These are phyloP conservation scores for Pygoscelis antarcticus DNA, from an alignment of 2,113 vertebrate genomes.

Conservation along the genomic window DNA sequence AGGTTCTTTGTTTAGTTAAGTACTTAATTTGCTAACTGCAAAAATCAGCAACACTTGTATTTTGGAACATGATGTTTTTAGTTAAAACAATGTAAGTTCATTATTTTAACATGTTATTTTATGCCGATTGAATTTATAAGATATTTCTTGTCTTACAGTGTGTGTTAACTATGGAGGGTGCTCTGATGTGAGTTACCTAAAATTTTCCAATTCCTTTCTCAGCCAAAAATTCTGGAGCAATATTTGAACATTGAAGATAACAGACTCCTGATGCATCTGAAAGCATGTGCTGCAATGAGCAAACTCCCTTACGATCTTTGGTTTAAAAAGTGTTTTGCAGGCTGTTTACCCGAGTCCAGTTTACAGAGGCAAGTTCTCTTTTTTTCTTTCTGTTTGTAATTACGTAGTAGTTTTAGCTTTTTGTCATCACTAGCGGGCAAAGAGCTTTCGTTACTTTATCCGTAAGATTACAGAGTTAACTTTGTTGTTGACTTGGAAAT, in stretches of 20 bases:
- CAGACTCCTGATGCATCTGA: conserved; percentile 86
- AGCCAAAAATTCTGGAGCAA: conserved; percentile 95
- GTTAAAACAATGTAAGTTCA: background rate
- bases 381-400: background rate
- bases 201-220: conserved; percentile 7
- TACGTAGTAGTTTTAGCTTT: background rate
- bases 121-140: background rate
- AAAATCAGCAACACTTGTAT: background rate
- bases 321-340: conserved; percentile 94
- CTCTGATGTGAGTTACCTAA: background rate
- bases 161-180: background rate
- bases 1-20: background rate
- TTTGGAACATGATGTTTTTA: background rate
- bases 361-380: conserved; percentile 86
- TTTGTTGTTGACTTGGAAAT: background rate
- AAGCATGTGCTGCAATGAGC: conserved; percentile 74
- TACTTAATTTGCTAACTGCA: background rate
- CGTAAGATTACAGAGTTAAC: background rate
- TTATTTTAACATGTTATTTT: background rate
- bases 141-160: background rate
- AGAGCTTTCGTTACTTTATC: background rate
- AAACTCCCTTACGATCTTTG: conserved; percentile 89
- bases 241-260: conserved; percentile 92
- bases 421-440: background rate
- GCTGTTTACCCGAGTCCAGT: conserved; percentile 93